Conservation (phyloP, 2,888 invertebrate genomes). For the Drosophila paracracens region DNA sequence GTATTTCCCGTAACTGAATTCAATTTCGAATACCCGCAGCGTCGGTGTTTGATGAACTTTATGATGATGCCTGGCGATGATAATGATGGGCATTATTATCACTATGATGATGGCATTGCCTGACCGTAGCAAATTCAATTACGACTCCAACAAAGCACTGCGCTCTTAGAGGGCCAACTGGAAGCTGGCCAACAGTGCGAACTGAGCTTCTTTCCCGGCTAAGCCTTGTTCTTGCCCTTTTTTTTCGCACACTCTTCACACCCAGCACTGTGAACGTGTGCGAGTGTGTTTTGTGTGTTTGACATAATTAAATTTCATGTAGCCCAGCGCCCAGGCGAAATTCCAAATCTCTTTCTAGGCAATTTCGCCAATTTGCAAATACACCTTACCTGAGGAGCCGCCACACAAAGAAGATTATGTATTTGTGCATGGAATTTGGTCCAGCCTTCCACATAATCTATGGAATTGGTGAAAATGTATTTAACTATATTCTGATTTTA, state of each 20-base stretch:
- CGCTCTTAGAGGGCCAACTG: constrained; percentile 57
- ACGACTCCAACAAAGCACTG: constrained; percentile 42
- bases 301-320: constrained; percentile 75
- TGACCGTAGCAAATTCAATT: constrained; percentile 82
- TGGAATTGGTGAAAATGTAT: neutral
- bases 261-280: neutral
- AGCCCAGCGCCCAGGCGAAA: constrained; percentile 45
- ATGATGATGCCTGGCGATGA: constrained; percentile 30
- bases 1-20: constrained; percentile 79
- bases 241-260: constrained; percentile 49
- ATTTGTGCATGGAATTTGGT: neutral
- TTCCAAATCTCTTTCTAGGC: constrained; percentile 40
- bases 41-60: constrained; percentile 34
- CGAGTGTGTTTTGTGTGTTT: constrained; percentile 50
- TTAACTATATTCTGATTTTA: neutral
- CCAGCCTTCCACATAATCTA: constrained; percentile 1
- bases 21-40: constrained; percentile 73
- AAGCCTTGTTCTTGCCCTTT: constrained; percentile 63
- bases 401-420: neutral
- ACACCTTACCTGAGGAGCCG: constrained; percentile 14
- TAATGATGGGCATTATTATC: constrained; percentile 19
- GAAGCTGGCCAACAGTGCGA: constrained; percentile 9
- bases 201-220: constrained; percentile 27
- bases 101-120: constrained; percentile 40
- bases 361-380: constrained; percentile 37